These are phyloP conservation scores for Micronycteris hirsuta DNA, from an alignment of 2,113 vertebrate species.

Conservation along the genomic window DNA sequence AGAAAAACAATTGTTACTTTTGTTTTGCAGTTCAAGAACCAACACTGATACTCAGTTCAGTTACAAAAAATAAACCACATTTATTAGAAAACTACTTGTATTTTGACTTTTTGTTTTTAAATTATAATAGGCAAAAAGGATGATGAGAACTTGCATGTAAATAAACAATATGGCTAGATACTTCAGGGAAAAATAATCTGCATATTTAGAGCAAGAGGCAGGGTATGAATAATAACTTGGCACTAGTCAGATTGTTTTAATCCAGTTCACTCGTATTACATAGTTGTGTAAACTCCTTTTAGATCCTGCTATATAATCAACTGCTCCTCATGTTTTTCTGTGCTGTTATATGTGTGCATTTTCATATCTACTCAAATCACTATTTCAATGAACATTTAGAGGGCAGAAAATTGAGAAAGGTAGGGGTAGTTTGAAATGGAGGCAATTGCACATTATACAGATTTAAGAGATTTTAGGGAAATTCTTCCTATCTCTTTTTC, in stretches of 20 bases:
- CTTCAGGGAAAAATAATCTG: not conserved
- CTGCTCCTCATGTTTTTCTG: not conserved
- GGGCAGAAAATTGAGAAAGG: not conserved
- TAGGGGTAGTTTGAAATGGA: not conserved
- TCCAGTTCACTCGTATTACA: not conserved
- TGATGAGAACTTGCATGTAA: not conserved
- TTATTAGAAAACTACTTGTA: not conserved
- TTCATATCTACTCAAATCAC: not conserved
- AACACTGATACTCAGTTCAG: not conserved
- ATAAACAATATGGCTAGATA: not conserved
- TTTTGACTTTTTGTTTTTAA: not conserved
- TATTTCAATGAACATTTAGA: not conserved
- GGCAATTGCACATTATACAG: rapidly evolving
- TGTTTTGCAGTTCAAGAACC: not conserved
- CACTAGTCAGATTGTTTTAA: not conserved
- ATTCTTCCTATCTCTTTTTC: not conserved
- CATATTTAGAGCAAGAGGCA: not conserved
- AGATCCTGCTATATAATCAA: not conserved
- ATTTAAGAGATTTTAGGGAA: not conserved
- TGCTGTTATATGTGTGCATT: not conserved
- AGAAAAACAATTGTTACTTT: not conserved
- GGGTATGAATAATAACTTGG: not conserved
- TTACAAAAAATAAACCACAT: not conserved
- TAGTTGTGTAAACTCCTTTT: not conserved
- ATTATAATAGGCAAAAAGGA: not conserved